Conservation (phyloP, 2,888 invertebrate genomes). For the Cosmopolites sordidus region DNA sequence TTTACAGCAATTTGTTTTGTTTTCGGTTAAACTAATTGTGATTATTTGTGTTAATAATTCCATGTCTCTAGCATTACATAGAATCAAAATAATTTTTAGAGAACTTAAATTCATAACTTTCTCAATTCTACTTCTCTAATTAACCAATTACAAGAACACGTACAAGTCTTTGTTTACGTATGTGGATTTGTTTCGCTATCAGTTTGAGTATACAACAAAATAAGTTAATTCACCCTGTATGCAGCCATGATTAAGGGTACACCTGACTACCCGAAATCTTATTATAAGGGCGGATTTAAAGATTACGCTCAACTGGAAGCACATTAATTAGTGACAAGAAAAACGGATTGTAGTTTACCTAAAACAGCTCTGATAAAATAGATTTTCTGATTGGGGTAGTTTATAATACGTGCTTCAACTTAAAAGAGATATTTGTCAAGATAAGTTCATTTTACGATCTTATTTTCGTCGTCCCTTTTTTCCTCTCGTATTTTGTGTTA, state of each 20-base stretch:
- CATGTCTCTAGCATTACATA: no score
- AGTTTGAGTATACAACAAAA: not conserved
- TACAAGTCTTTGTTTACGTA: no score
- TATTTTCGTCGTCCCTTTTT: not conserved
- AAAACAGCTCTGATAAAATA: constrained; percentile 22
- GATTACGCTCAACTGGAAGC: constrained; percentile 21
- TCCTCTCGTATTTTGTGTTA: not conserved
- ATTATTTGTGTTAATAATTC: no score
- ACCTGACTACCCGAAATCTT: constrained; percentile 24
- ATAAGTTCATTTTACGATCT: constrained; percentile 1
- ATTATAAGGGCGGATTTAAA: constrained; percentile 24
- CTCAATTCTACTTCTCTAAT: no score
- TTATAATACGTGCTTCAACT: constrained; percentile 20
- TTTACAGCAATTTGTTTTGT: no score
- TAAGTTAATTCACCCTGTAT: constrained; percentile 9
- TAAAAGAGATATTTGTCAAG: constrained; percentile 14
- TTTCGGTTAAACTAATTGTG: no score
- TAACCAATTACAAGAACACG: no score
- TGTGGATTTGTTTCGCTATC: no score
- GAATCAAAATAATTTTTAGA: no score
- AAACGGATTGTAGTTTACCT: constrained; percentile 26
- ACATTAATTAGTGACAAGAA: constrained; percentile 27
- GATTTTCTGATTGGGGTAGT: constrained; percentile 25
- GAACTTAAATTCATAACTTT: no score
- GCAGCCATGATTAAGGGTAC: constrained; percentile 14